phyloP scores from a whole-genome alignment of 2,888 invertebrate genomes.

The Deilephila elpenor region DNA sequence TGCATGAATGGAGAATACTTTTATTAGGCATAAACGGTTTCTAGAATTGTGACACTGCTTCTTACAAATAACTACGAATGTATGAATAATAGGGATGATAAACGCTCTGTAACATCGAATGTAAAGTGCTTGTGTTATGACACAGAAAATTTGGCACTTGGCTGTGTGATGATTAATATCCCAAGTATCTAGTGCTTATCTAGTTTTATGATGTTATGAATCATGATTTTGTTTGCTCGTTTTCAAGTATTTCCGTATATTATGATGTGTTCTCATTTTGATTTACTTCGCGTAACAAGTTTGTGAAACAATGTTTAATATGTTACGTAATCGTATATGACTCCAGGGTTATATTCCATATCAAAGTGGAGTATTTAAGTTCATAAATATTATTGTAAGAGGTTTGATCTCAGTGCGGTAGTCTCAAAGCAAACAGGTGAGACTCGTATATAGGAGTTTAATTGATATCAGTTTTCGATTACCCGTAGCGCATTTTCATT shows the following conservation, averaged over 20 bases:
- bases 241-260: constrained; percentile 9
- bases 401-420: too few relatives aligned
- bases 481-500: too few relatives aligned
- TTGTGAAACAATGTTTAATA: too few relatives aligned
- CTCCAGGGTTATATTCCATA: too few relatives aligned
- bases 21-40: not conserved
- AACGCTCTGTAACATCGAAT: not conserved
- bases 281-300: not conserved
- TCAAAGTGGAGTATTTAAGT: too few relatives aligned
- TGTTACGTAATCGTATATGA: too few relatives aligned
- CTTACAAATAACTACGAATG: not conserved
- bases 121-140: not conserved
- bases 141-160: constrained; percentile 18
- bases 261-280: not conserved
- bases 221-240: constrained; percentile 22
- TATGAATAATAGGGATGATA: constrained; percentile 8
- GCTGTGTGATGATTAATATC: constrained; percentile 4
- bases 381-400: too few relatives aligned
- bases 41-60: not conserved
- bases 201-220: constrained; percentile 3
- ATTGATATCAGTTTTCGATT: too few relatives aligned
- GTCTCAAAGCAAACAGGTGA: too few relatives aligned
- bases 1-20: not conserved
- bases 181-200: not conserved
- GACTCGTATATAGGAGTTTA: too few relatives aligned